Evolutionary conservation across 2,888 invertebrate species (phyloP), one percentile per base, ranked within the genome.

Genomic region (Cylindroiulus punctatus): DNA sequence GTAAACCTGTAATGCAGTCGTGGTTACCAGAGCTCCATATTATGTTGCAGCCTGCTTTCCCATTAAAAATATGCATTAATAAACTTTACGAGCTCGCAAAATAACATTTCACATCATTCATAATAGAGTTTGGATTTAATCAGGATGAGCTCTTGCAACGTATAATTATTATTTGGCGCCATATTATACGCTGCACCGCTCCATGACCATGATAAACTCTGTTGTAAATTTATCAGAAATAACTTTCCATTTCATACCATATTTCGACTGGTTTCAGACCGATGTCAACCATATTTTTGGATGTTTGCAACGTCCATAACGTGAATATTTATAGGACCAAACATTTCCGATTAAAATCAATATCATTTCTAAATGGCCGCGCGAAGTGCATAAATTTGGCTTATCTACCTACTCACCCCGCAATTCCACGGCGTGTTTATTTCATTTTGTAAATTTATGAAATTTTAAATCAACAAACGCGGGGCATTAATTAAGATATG

Each of bases 401-500:
- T 65, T 65, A 65, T 65, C 65, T 65, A 12, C 65, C 57, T 1
- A 57, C 57, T 22, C 19, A 8, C 57, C 12, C 22, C 12, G 65
- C n/a, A 26, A 65, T 65, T 26, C 14, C 65, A 65, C n/a, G 2
- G 26, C 26, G 65, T 65, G 65, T 65, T 26, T 26, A 65, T 65
- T 65, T 65, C 65, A 65, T 65, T 65, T n/a, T 65, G 12, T 26
- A 65, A 65, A 65, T 65, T 65, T 65, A 65, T 65, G 26, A 65
- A 65, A 65, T 65, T 65, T 65, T 26, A 65, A 65, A 65, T 65
- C 65, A 65, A 65, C 22, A 22, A 26, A 22, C 2, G 0, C 10
- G 26, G 2, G n/a, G 65, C 65, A 26, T 65, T 22, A 65, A 65
- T 65, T 65, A 65, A 12, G 65, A 26, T 65, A 52, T 52, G 65